Conservation (phyloP, 2,113 vertebrate species). For the Phrynocephalus versicolor region DNA sequence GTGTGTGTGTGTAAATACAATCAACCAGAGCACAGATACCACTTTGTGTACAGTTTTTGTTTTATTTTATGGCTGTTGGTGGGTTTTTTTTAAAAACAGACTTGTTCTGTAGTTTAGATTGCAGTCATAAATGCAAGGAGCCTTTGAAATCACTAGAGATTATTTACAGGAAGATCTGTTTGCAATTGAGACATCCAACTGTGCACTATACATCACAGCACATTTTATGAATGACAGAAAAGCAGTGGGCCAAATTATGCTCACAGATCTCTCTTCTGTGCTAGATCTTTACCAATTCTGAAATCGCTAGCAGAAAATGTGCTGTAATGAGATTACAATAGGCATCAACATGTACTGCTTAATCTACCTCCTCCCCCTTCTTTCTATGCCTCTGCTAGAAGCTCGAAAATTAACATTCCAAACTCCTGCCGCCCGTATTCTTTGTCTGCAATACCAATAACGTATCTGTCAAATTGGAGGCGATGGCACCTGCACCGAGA, state of each 20-base stretch:
- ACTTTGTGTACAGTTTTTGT: not conserved
- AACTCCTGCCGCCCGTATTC: constrained; percentile 10
- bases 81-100: not conserved
- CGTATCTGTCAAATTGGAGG: constrained; percentile 25
- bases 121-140: not conserved
- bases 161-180: not conserved
- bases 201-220: constrained; percentile 3
- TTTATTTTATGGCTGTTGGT: no score
- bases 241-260: constrained; percentile 37
- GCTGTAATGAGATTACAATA: constrained; percentile 33
- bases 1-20: not conserved
- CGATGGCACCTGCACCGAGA: not conserved
- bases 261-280: constrained; percentile 29
- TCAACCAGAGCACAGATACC: not conserved
- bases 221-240: constrained; percentile 44
- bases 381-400: not conserved
- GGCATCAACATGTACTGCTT: constrained; percentile 7
- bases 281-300: constrained; percentile 16
- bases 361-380: constrained; percentile 6
- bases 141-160: not conserved
- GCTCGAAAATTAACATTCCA: constrained; percentile 37
- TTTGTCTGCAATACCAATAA: not conserved
- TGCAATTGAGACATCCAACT: not conserved
- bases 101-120: not conserved
- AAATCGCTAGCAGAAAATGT: constrained; percentile 27